Conservation (phyloP, 2,888 invertebrate species). For the Gari tellinella region DNA sequence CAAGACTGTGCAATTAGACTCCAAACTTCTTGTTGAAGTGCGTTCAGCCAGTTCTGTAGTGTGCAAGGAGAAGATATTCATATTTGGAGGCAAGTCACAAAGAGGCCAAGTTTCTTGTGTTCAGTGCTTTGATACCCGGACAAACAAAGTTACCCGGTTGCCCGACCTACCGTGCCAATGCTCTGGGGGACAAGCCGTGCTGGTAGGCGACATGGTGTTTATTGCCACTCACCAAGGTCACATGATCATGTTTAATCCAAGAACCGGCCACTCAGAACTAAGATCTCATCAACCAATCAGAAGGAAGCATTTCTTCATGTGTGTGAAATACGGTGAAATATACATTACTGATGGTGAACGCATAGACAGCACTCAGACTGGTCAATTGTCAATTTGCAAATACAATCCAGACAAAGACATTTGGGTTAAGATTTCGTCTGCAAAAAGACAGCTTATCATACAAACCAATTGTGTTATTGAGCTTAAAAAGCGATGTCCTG, state of each 20-base stretch:
- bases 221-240: slow-evolving; percentile 52
- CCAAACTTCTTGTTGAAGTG: too few species aligned
- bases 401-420: slow-evolving; percentile 43
- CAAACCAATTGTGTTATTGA: slow-evolving; percentile 39
- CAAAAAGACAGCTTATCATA: slow-evolving; percentile 23
- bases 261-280: slow-evolving; percentile 17
- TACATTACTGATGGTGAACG: slow-evolving; percentile 42
- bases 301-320: slow-evolving; percentile 43
- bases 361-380: slow-evolving; percentile 2
- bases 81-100: slow-evolving; percentile 46
- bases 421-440: slow-evolving; percentile 35
- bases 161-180: slow-evolving; percentile 37
- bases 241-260: slow-evolving; percentile 47
- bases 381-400: slow-evolving; percentile 19
- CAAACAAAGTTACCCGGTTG: slow-evolving; percentile 14
- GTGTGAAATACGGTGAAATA: slow-evolving; percentile 37
- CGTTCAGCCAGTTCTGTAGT: slow-evolving; percentile 4
- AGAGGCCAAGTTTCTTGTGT: slow-evolving; percentile 31
- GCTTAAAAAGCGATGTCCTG: slow-evolving; percentile 35
- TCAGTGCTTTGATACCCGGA: slow-evolving; percentile 36
- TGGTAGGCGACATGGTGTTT: slow-evolving; percentile 28
- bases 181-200: slow-evolving; percentile 36
- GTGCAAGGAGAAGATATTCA: slow-evolving; percentile 29
- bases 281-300: slow-evolving; percentile 38
- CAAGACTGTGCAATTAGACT: slow-evolving; percentile 6